A percentile compares a stretch with the other conserved stretches of the same genome.
phyloP scores from a whole-genome alignment of 2,888 invertebrate genomes.

The Yponomeuta evonymella region DNA sequence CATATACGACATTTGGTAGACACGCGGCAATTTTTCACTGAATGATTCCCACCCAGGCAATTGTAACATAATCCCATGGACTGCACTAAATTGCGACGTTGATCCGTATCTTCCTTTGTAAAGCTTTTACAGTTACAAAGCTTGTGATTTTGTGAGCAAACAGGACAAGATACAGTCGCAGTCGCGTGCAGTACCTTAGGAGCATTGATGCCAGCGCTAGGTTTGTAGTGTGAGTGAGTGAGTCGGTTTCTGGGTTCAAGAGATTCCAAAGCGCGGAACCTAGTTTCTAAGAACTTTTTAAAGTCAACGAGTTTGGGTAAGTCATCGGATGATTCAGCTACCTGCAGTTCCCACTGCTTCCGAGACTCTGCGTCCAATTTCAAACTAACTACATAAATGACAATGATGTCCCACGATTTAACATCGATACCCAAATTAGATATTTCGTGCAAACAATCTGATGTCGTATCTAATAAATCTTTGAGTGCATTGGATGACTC shows the following conservation, averaged over 20 bases:
- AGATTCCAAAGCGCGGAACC: slow-evolving; percentile 9
- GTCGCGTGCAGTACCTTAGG: background rate
- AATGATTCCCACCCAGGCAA: slow-evolving; percentile 5
- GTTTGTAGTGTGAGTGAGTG: background rate
- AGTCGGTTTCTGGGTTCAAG: background rate
- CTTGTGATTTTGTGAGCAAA: slow-evolving; percentile 8
- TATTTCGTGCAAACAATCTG: slow-evolving; percentile 19
- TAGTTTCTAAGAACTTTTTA: slow-evolving; percentile 5
- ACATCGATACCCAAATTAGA: background rate
- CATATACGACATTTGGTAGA: slow-evolving; percentile 10
- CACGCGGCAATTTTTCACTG: background rate
- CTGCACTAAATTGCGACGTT: background rate
- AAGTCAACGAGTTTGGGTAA: slow-evolving; percentile 7
- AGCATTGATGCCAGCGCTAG: background rate
- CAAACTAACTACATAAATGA: background rate
- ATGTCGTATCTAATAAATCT: slow-evolving; percentile 20
- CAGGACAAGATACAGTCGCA: background rate
- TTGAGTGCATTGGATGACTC: slow-evolving; percentile 18
- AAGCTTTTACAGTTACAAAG: slow-evolving; percentile 10
- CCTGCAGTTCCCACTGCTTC: no score
- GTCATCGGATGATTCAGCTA: background rate
- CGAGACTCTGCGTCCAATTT: slow-evolving; percentile 12
- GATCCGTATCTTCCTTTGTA: background rate
- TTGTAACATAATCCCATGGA: slow-evolving; percentile 8
- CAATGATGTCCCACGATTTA: slow-evolving; percentile 6